Evolutionary conservation across 1,140 invertebrate genomes (phyloP), one percentile per base, ranked within the genome.

Genomic region (Conopomorpha cramerella): DNA sequence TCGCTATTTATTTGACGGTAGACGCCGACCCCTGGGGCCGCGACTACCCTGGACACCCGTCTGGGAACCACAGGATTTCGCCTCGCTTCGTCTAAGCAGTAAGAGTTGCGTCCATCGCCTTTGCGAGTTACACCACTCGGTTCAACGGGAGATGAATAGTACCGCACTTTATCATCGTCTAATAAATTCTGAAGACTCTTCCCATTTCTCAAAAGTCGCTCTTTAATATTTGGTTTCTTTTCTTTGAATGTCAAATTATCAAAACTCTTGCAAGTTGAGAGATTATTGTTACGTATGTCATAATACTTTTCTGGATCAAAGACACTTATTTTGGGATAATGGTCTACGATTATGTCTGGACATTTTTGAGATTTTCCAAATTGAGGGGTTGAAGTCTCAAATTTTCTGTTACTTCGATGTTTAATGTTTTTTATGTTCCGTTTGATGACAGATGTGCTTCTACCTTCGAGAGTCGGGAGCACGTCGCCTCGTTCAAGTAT

Each of bases 381-480:
- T 31, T 18, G 23, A 18, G 14, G 12, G 16, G 29, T 13, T 1
- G 36, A 30, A 11, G 36, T 16, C 13, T 57, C 54, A 7, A 54
- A 42, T 51, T 60, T 67, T 26, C 55, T 53, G 15, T 57, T 54
- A 16, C 51, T 47, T 16, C 66, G 60, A 28, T 65, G 51, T 38
- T 76, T 76, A 12, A 77, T 60, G 48, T 74, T 72, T 42, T 60
- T 64, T 19, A 77, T 68, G 42, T 74, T 73, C 6, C 61, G 53
- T 47, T 77, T 78, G 3, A 77, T 61, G 11, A 68, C 60, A 16
- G 64, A 66, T 8, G 65, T 63, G 19, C 59, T 64, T 46, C 65
- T 58, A 7, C 57, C 64, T 38, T 71, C 71, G 3, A 76, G 43
- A 17, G 51, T 52, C 18, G 66, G 54, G 26, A 73, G 38, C 12